Percentiles rank a stretch among this genome's conserved stretches.
Evolutionary conservation across 2,797 vertebrate species (phyloP).

Genomic region (Cyclura pinguis): DNA sequence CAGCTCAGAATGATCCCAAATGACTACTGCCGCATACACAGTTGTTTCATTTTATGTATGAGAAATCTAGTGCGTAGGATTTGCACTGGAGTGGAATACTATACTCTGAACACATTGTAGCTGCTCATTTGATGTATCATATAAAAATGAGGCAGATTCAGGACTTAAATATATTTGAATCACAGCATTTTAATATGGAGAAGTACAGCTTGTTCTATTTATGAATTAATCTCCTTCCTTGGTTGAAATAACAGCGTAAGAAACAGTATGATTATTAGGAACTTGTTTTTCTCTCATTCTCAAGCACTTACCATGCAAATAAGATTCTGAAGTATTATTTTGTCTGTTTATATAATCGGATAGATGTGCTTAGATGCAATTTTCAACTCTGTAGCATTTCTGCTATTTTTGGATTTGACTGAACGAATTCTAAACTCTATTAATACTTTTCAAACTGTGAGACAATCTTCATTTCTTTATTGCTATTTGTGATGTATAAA

Average conservation of each 20-base stretch:
- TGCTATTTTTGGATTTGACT: neutral
- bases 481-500: neutral
- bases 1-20: neutral
- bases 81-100: neutral
- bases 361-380: neutral
- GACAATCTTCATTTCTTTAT: conserved; percentile 21
- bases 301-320: neutral
- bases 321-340: conserved; percentile 26
- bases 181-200: neutral
- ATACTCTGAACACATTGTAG: neutral
- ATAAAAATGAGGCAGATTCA: neutral
- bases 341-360: neutral
- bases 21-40: neutral
- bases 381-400: neutral
- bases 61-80: neutral
- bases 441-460: neutral
- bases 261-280: conserved; percentile 11
- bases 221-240: neutral
- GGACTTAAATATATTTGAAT: accelerated
- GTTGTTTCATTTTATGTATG: neutral
- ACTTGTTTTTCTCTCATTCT: neutral
- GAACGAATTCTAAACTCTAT: conserved; percentile 43
- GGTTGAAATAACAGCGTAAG: neutral
- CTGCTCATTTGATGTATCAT: neutral
- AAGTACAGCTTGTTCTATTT: neutral